A percentile compares a stretch with the other conserved stretches of the same genome.
These are phyloP conservation scores for Danionella dracula DNA, from an alignment of 2,797 vertebrate species.

Conservation along the genomic window DNA sequence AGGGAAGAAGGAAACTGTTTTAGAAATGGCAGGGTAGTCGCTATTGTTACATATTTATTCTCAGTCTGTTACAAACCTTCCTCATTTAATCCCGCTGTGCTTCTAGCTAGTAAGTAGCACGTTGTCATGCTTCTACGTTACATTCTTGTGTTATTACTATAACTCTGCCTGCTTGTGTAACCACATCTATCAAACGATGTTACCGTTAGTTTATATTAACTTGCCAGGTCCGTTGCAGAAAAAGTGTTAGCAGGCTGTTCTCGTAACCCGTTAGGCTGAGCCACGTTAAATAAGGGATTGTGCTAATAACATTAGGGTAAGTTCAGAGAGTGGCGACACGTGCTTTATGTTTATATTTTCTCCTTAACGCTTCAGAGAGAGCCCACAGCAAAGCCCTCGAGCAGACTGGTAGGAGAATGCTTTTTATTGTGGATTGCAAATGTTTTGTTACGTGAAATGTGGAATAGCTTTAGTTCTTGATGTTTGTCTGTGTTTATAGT, in stretches of 20 bases:
- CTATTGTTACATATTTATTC: background rate
- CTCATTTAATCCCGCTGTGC: background rate
- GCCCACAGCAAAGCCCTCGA: background rate
- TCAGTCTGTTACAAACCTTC: background rate
- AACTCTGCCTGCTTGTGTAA: background rate
- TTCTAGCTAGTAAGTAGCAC: constrained; percentile 9
- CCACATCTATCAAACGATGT: background rate
- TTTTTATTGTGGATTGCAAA: constrained; percentile 27
- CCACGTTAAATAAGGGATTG: constrained; percentile 56
- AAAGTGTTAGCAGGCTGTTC: background rate
- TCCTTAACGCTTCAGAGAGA: constrained; percentile 10
- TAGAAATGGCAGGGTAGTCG: background rate
- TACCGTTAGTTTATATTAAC: background rate
- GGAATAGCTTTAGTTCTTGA: background rate
- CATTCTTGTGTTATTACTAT: background rate
- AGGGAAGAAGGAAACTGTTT: constrained; percentile 55
- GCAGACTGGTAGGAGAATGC: constrained; percentile 16
- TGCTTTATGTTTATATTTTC: background rate
- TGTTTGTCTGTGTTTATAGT: background rate
- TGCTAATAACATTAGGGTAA: constrained; percentile 59
- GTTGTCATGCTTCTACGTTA: background rate
- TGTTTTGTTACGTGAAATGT: background rate
- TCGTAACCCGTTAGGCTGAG: constrained; percentile 33
- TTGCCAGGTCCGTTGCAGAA: background rate
- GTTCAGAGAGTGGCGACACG: constrained; percentile 8